phyloP scores from a whole-genome alignment of 1,140 invertebrate genomes.

The Lucilia sericata region DNA sequence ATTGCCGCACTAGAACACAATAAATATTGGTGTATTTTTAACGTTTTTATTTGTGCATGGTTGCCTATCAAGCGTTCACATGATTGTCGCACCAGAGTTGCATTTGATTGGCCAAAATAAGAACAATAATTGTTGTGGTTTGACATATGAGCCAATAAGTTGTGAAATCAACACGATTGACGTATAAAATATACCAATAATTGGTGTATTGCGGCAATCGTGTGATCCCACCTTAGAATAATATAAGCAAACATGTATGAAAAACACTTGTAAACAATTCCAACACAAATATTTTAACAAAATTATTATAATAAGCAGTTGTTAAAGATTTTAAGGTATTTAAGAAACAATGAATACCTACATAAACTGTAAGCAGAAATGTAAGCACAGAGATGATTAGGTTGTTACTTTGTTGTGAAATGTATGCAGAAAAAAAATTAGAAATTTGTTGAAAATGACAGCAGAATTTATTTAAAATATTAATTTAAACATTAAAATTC shows the following conservation, averaged over 20 bases:
- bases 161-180: not conserved
- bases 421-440: no score
- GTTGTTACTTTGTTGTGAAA: no score
- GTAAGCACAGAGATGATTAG: no score
- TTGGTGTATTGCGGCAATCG: not conserved
- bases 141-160: not conserved
- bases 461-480: no score
- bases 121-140: not conserved
- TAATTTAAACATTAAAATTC: no score
- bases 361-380: no score
- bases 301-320: not conserved
- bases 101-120: not conserved
- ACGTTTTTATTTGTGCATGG: not conserved
- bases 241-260: not conserved
- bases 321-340: not conserved
- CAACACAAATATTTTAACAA: not conserved
- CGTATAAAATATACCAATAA: not conserved
- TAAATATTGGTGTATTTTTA: not conserved
- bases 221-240: not conserved
- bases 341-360: not conserved
- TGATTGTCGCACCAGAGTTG: not conserved
- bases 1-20: no score
- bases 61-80: constrained; percentile 1
- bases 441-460: no score
- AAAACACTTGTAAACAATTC: not conserved